phyloP scores from a whole-genome alignment of 2,797 vertebrate genomes.

The Rhynchonycteris naso region DNA sequence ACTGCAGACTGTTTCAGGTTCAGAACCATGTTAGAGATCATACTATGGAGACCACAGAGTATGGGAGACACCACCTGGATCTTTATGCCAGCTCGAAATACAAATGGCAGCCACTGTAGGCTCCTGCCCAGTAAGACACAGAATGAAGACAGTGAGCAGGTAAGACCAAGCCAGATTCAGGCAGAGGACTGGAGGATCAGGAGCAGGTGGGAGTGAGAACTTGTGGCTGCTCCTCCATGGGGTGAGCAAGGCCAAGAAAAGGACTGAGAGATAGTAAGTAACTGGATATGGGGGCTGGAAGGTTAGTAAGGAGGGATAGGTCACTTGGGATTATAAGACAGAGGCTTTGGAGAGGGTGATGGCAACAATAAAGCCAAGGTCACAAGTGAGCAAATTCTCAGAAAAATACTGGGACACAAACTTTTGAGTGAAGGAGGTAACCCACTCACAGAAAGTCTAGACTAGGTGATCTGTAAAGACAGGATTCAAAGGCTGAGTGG shows the following conservation, averaged over 20 bases:
- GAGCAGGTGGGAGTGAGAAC: background rate
- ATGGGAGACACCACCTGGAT: fast-evolving
- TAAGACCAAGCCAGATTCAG: fast-evolving
- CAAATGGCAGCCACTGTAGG: background rate
- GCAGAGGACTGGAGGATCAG: background rate
- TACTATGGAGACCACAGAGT: background rate
- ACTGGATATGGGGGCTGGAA: fast-evolving
- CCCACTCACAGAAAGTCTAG: background rate
- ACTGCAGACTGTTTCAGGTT: background rate
- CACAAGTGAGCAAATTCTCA: fast-evolving
- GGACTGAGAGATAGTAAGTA: background rate
- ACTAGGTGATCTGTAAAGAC: background rate
- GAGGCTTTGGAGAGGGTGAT: background rate
- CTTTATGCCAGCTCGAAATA: background rate
- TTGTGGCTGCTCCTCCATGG: background rate
- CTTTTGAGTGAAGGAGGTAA: background rate
- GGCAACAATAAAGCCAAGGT: background rate
- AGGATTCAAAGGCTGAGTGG: background rate
- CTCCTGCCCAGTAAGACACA: background rate
- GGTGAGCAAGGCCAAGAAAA: background rate
- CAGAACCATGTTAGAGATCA: fast-evolving
- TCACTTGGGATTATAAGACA: background rate
- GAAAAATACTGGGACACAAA: background rate
- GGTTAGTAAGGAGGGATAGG: too few relatives aligned
- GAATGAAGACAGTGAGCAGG: background rate